A percentile compares a stretch with the other conserved stretches of the same genome.
Conservation (phyloP, 2,888 invertebrate genomes). For the Lissonota sp. region DNA sequence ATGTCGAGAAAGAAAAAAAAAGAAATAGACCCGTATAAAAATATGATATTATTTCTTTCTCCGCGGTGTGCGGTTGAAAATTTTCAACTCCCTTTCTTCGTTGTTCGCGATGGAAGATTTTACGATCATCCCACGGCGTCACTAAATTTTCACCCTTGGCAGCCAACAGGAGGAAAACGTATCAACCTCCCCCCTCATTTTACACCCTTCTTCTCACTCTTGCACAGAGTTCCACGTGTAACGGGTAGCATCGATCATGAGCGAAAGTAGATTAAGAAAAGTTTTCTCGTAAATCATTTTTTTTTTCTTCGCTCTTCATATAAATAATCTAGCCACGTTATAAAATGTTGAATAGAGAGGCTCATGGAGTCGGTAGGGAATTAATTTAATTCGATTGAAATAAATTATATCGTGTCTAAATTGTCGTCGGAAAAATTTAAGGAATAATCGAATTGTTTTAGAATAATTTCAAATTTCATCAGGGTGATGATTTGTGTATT, state of each 20-base stretch:
- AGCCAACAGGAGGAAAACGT: not conserved
- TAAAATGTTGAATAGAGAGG: too few species aligned
- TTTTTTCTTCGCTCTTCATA: constrained; percentile 4
- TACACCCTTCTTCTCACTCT: constrained; percentile 1
- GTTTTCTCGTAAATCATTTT: constrained; percentile 50
- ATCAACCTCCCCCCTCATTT: not conserved
- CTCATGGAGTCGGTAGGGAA: too few species aligned
- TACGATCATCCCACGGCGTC: constrained; percentile 50
- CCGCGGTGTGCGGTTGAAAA: constrained; percentile 23
- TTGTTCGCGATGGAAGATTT: constrained; percentile 43
- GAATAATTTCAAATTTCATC: too few species aligned
- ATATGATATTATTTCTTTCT: constrained; percentile 7
- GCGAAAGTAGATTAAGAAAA: constrained; percentile 58
- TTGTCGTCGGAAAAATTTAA: too few species aligned
- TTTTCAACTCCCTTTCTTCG: constrained; percentile 13
- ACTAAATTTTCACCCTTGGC: constrained; percentile 55
- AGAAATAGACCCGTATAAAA: too few species aligned
- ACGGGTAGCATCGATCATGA: constrained; percentile 24
- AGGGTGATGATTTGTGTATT: too few species aligned
- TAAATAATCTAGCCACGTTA: not conserved
- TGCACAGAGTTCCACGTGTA: constrained; percentile 6
- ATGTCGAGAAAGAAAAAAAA: not conserved
- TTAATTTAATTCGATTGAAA: too few species aligned
- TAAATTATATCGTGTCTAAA: too few species aligned
- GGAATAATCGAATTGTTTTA: too few species aligned